Conservation (phyloP, 1,140 invertebrate genomes). For the Neuroterus valhalla region DNA sequence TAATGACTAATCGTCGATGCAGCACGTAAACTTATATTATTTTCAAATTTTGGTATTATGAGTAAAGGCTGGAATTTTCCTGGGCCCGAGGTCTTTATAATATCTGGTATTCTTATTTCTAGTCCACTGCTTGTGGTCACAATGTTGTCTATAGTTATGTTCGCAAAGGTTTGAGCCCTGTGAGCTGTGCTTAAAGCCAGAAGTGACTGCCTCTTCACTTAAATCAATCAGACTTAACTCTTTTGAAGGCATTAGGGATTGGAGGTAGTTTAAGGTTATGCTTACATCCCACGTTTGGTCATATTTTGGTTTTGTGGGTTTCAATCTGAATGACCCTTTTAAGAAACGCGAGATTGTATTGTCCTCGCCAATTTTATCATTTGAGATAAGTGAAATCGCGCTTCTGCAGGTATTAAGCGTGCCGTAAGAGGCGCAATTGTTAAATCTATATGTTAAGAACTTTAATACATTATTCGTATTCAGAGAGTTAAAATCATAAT, state of each 20-base stretch:
- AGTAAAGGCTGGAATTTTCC: not conserved
- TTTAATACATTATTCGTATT: conserved; percentile 2
- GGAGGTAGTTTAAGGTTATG: conserved; percentile 19
- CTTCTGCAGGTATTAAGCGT: not conserved
- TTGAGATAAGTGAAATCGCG: conserved; percentile 8
- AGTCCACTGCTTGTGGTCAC: not conserved
- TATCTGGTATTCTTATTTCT: conserved; percentile 2
- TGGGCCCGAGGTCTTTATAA: not conserved
- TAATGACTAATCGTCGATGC: not conserved
- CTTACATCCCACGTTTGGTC: conserved; percentile 35
- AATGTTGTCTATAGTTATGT: not conserved
- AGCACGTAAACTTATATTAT: not conserved
- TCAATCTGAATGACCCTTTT: conserved; percentile 39
- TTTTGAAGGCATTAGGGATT: not conserved
- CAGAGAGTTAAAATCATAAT: not conserved
- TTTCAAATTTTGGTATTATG: too few species aligned
- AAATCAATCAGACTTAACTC: not conserved
- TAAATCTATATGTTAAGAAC: conserved; percentile 23
- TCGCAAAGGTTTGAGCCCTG: conserved; percentile 34
- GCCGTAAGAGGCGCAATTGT: conserved; percentile 3
- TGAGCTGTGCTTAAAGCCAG: conserved; percentile 38
- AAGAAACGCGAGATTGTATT: not conserved
- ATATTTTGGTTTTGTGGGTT: conserved; percentile 42
- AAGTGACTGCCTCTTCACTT: conserved; percentile 1
- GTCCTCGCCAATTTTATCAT: not conserved